These are phyloP conservation scores for Dicroscelio sp. DNA, from an alignment of 2,888 invertebrate genomes.

Conservation along the genomic window DNA sequence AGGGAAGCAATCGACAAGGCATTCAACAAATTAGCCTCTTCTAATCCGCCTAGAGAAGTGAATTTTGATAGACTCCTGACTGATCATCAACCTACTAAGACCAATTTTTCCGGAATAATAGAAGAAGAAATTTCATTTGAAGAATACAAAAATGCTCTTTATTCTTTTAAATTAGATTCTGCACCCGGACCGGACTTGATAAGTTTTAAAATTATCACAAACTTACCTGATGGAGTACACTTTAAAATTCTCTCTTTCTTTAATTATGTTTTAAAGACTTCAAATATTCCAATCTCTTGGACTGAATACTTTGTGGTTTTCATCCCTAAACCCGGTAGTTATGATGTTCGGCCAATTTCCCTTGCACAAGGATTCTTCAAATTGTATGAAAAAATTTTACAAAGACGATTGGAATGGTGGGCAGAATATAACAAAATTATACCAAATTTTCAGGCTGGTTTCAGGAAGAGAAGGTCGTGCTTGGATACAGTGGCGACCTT, in stretches of 20 bases:
- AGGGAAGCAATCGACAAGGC: not conserved
- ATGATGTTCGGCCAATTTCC: constrained; percentile 22
- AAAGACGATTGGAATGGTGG: constrained; percentile 37
- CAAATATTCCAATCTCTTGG: constrained; percentile 24
- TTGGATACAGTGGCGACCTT: constrained; percentile 9
- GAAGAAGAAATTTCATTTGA: not conserved
- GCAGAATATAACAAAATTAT: not conserved
- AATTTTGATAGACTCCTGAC: not conserved
- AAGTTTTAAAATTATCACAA: constrained; percentile 1
- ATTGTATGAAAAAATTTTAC: constrained; percentile 32
- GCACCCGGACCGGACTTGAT: constrained; percentile 32
- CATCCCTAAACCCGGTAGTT: constrained; percentile 13
- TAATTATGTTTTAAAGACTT: not conserved
- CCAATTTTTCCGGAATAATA: not conserved
- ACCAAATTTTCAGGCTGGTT: constrained; percentile 6
- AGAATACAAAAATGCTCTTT: constrained; percentile 38
- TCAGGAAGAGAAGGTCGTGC: not conserved
- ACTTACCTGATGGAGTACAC: no score
- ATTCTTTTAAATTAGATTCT: not conserved
- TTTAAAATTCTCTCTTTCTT: not conserved
- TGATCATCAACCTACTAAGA: not conserved
- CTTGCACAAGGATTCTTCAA: constrained; percentile 41
- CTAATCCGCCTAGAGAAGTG: not conserved
- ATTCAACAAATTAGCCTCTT: not conserved
- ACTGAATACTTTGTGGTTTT: constrained; percentile 29